A percentile compares a stretch with the other conserved stretches of the same genome.
These are phyloP conservation scores for Drosophila rubida DNA, from an alignment of 2,888 invertebrate genomes.

Conservation along the genomic window DNA sequence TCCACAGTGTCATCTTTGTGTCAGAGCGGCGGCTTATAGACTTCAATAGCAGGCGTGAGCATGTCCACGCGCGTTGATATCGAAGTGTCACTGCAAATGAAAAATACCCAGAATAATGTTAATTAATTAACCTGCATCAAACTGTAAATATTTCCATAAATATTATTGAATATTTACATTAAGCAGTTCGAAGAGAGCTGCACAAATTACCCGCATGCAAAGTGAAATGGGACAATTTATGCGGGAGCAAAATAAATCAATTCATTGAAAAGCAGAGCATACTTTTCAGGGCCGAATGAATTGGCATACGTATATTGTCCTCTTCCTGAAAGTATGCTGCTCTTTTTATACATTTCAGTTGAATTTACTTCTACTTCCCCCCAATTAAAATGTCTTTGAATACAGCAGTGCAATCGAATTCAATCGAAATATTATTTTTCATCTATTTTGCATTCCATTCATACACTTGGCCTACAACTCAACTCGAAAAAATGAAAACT, in stretches of 20 bases:
- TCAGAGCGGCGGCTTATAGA: conserved; percentile 85
- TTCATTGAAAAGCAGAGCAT: conserved; percentile 2
- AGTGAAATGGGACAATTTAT: not conserved
- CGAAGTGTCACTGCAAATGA: conserved; percentile 88
- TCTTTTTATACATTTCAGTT: not conserved
- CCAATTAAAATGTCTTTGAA: conserved; percentile 9
- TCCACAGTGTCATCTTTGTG: conserved; percentile 86
- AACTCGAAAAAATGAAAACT: not conserved
- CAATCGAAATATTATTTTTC: conserved; percentile 5
- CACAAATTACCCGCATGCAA: not conserved
- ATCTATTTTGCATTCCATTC: conserved; percentile 5
- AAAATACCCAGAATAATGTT: not conserved
- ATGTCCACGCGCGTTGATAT: conserved; percentile 90
- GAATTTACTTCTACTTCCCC: not conserved
- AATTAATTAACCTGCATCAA: not conserved
- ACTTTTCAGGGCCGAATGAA: not conserved
- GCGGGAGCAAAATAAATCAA: not conserved
- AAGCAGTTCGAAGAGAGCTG: not conserved
- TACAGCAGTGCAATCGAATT: conserved; percentile 2
- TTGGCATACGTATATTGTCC: not conserved
- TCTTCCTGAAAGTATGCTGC: not conserved
- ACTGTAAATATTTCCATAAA: not conserved
- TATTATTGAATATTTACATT: not conserved
- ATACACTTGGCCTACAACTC: not conserved
- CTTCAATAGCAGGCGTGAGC: conserved; percentile 86